Conservation (phyloP, 2,888 invertebrate species). For the Ischnus inquisitorius region DNA sequence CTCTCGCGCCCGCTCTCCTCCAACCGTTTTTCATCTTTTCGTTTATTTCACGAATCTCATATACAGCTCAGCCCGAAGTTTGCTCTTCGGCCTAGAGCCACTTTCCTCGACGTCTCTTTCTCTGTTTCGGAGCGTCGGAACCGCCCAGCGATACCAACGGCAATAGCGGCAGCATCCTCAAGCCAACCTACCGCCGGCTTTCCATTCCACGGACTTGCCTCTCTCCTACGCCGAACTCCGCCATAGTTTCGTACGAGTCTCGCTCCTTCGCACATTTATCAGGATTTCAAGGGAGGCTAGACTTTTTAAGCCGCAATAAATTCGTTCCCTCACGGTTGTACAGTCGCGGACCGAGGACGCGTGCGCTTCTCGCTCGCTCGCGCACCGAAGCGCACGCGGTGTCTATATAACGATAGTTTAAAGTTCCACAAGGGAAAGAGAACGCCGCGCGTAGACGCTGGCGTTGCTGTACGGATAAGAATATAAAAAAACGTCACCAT, state of each 20-base stretch:
- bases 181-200: constrained; percentile 46
- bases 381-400: constrained; percentile 61
- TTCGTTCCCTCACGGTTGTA: constrained; percentile 76
- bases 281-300: constrained; percentile 89
- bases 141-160: constrained; percentile 19
- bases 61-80: constrained; percentile 73
- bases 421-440: constrained; percentile 74
- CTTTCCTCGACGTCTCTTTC: constrained; percentile 72
- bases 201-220: constrained; percentile 59
- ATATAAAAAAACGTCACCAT: background rate
- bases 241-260: constrained; percentile 68
- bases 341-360: constrained; percentile 58
- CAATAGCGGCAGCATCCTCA: constrained; percentile 43
- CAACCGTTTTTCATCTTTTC: constrained; percentile 18
- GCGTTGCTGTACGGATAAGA: background rate
- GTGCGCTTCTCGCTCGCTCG: constrained; percentile 67
- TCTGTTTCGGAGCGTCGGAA: constrained; percentile 62
- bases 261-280: constrained; percentile 87
- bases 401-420: constrained; percentile 79
- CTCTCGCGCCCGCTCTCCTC: constrained; percentile 43
- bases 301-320: constrained; percentile 86
- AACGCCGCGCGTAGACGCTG: constrained; percentile 28
- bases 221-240: constrained; percentile 51
- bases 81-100: constrained; percentile 83
- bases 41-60: constrained; percentile 48